Percentiles rank a stretch among this genome's conserved stretches.
Evolutionary conservation across 1,140 invertebrate genomes (phyloP).

Genomic region (Potamilus streckersoni): DNA sequence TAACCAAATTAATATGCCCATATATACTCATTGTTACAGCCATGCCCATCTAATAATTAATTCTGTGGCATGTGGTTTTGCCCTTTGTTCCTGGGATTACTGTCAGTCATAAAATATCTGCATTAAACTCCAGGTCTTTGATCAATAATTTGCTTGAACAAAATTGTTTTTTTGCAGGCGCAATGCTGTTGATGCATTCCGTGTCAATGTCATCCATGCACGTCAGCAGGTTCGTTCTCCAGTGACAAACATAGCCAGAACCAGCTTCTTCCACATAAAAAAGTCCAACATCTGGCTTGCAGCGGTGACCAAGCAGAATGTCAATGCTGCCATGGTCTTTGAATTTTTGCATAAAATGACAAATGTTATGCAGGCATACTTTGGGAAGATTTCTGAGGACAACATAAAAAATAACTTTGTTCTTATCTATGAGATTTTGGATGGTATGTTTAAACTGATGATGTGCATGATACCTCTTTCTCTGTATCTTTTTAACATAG

Average conservation of each 20-base stretch:
- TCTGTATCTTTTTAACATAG: neutral
- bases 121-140: too few species aligned
- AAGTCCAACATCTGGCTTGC: slow-evolving; percentile 98
- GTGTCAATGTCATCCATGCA: slow-evolving; percentile 99
- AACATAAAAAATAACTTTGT: slow-evolving; percentile 99
- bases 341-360: slow-evolving; percentile 99
- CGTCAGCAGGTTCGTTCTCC: slow-evolving; percentile 98
- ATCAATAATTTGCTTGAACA: too few species aligned
- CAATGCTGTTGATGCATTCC: slow-evolving; percentile 99
- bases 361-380: slow-evolving; percentile 99
- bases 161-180: slow-evolving; percentile 69
- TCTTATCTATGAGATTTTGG: slow-evolving; percentile 97
- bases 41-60: too few species aligned
- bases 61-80: too few species aligned
- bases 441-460: slow-evolving; percentile 76
- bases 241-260: slow-evolving; percentile 98
- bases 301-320: slow-evolving; percentile 99
- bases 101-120: too few species aligned
- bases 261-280: slow-evolving; percentile 99
- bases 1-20: too few species aligned
- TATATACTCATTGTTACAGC: too few species aligned
- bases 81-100: too few species aligned
- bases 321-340: slow-evolving; percentile 99
- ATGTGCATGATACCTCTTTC: neutral
- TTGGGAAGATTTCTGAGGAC: slow-evolving; percentile 99